Evolutionary conservation across 2,113 vertebrate genomes (phyloP), one percentile per base, ranked within the genome.

Genomic region (Gopherus flavomarginatus): DNA sequence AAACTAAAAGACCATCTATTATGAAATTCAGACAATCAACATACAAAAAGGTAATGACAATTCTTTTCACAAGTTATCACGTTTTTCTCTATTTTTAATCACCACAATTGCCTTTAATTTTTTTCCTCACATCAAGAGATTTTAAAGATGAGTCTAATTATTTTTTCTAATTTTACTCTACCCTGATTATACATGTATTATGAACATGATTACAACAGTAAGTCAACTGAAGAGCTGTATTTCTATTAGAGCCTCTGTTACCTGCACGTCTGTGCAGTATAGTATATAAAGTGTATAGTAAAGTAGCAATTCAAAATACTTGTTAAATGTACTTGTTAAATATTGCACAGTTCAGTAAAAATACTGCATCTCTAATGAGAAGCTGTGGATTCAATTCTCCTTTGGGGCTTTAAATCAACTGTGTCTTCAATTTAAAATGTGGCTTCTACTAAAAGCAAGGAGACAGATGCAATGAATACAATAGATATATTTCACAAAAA

Each of bases 91-190:
- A 35, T 85, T 94, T 81, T 96, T 94, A 94, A 9, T 1, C 88
- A 96, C 93, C 79, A 94, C 65, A 87, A 65, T n/a, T 57, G 77
- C 47, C 83, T 96, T 97, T 97, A 97, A 96, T 97, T 93, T 93
- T 38, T 72, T 38, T 38, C 69, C n/a, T 42, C 8, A 72, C n/a
- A 72, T 72, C 35, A 38, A n/a, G n/a, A 22, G 35, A 35, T n/a
- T 38, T 9, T 42, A 42, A 75, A 42, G 22, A 75, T 42, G 21
- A 75, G 38, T 42, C 8, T 35, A 69, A 69, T 38, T 42, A 42
- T 24, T 75, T 42, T 75, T 75, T 38, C 56, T 62, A 62, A 62
- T 94, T 93, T 95, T 89, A 87, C 88, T 95, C 87, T 92, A 80
- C 56, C 86, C 81, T 80, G 77, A 95, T 95, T 89, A 90, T 96